phyloP scores from a whole-genome alignment of 1,140 invertebrate genomes.

The Papilio glaucus region DNA sequence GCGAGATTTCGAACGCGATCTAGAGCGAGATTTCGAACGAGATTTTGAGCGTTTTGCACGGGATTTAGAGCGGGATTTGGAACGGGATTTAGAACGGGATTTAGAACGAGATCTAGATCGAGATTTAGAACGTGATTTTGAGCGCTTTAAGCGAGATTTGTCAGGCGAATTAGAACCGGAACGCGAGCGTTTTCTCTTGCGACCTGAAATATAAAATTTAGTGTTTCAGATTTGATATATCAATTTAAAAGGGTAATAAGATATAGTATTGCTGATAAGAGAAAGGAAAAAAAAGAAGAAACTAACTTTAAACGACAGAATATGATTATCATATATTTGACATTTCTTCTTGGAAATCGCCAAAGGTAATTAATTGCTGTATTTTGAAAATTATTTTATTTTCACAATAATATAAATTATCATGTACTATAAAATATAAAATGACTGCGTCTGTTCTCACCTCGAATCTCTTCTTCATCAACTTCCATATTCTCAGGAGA shows the following conservation, averaged over 20 bases:
- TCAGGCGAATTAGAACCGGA: conserved; percentile 73
- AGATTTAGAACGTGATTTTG: conserved; percentile 52
- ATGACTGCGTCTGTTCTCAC: background rate
- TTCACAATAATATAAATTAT: too few relatives aligned
- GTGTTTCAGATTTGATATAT: background rate
- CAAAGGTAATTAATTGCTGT: too few relatives aligned
- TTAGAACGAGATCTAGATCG: conserved; percentile 45
- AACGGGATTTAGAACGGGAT: conserved; percentile 53
- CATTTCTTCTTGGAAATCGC: too few relatives aligned
- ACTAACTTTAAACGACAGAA: too few relatives aligned
- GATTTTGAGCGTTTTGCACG: conserved; percentile 66
- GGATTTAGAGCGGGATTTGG: conserved; percentile 69
- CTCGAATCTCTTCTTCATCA: conserved; percentile 42
- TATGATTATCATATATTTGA: too few relatives aligned
- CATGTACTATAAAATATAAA: background rate
- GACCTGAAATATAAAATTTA: conserved; percentile 4
- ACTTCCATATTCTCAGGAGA: conserved; percentile 54
- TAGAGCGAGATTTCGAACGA: conserved; percentile 46
- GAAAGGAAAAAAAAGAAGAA: too few relatives aligned
- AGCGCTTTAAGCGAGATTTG: conserved; percentile 39
- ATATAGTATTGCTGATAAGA: too few relatives aligned
- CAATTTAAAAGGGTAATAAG: too few relatives aligned
- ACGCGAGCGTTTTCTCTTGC: conserved; percentile 32
- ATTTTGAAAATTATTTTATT: too few relatives aligned
- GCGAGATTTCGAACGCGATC: conserved; percentile 49